phyloP scores from a whole-genome alignment of 2,113 vertebrate species.

The Perca flavescens region DNA sequence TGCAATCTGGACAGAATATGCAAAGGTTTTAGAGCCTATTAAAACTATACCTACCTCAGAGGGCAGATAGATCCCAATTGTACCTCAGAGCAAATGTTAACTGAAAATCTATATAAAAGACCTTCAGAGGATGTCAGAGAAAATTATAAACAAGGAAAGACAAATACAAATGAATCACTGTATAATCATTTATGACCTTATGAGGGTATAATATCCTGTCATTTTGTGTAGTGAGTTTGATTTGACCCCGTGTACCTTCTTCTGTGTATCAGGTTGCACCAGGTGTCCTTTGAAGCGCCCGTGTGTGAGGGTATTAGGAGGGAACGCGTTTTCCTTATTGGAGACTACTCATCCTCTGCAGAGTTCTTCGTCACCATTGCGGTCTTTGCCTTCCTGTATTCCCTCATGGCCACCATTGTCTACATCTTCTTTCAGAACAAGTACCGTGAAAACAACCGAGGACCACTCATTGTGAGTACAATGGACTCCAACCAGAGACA shows the following conservation, averaged over 20 bases:
- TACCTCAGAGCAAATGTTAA: no score
- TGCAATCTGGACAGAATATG: no score
- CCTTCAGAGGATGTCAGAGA: neutral
- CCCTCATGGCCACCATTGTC: conserved; percentile 91
- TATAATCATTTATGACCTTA: neutral
- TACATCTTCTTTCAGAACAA: conserved; percentile 98
- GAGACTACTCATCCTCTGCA: conserved; percentile 96
- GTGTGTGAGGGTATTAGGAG: conserved; percentile 89
- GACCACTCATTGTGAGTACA: conserved; percentile 93
- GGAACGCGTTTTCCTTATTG: conserved; percentile 91
- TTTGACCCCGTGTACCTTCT: neutral
- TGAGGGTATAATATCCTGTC: neutral
- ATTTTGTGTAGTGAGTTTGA: neutral
- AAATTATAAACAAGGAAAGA: neutral
- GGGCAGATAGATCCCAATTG: no score
- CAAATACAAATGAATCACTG: no score
- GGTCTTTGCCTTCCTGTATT: conserved; percentile 97
- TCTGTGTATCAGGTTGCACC: conserved; percentile 88
- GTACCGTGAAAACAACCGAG: conserved; percentile 95
- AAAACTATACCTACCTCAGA: no score
- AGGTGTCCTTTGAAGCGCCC: conserved; percentile 94
- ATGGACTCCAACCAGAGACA: neutral
- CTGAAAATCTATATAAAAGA: no score
- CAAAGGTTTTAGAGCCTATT: no score
- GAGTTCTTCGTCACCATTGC: conserved; percentile 98